Evolutionary conservation across 2,797 vertebrate species (phyloP).

Genomic region (Avahi laniger): DNA sequence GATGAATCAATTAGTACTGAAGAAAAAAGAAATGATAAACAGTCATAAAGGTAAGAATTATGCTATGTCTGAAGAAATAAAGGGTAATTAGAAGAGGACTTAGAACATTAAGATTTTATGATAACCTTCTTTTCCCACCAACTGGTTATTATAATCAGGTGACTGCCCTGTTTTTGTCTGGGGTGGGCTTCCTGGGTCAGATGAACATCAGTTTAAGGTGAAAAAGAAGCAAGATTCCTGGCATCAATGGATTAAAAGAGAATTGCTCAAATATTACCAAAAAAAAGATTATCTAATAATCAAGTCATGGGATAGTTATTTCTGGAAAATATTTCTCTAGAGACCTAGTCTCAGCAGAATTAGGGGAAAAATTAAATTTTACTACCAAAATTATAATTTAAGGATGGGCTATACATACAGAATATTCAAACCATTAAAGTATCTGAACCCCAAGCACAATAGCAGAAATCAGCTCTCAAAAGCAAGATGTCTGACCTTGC

Average conservation of each 20-base stretch:
- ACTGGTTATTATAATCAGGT: not conserved
- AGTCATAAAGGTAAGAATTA: not conserved
- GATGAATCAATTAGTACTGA: not conserved
- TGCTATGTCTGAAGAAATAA: not conserved
- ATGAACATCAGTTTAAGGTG: not conserved
- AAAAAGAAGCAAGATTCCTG: not conserved
- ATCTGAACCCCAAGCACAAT: not conserved
- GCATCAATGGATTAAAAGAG: not conserved
- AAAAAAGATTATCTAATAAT: not conserved
- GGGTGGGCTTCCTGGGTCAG: rapidly evolving
- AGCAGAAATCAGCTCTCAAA: not conserved
- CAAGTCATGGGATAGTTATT: not conserved
- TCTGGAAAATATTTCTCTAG: not conserved
- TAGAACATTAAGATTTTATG: not conserved
- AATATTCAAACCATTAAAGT: not conserved
- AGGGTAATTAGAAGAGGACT: not conserved
- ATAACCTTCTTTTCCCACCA: not conserved
- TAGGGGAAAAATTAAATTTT: not conserved
- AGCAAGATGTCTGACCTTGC: not conserved
- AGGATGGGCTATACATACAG: rapidly evolving
- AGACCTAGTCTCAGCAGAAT: not conserved
- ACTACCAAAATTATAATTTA: not conserved
- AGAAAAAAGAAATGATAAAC: not conserved
- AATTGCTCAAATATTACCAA: not conserved
- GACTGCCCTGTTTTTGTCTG: rapidly evolving